phyloP scores from a whole-genome alignment of 2,888 invertebrate species.

The Alloscopus bannaensis region DNA sequence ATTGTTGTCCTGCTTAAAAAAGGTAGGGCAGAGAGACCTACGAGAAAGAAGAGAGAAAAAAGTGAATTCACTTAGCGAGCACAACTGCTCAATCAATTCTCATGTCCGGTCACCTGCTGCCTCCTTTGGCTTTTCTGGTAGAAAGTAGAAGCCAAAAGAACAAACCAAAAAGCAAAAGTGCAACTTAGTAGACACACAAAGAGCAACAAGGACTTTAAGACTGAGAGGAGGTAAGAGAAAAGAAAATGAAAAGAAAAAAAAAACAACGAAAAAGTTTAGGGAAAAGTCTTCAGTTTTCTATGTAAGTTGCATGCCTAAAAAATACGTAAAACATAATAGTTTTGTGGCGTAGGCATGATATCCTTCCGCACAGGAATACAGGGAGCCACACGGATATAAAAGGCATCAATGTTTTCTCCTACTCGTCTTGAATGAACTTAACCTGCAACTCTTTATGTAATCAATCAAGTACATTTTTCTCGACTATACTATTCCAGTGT shows the following conservation, averaged over 20 bases:
- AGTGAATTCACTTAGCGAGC: conserved; percentile 24
- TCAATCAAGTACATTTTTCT: conserved; percentile 47
- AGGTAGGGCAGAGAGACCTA: too few relatives aligned
- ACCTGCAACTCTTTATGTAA: conserved; percentile 48
- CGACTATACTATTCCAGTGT: conserved; percentile 3
- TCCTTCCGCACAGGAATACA: conserved; percentile 10
- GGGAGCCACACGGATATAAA: background rate
- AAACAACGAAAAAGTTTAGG: conserved; percentile 3
- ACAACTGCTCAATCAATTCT: conserved; percentile 56
- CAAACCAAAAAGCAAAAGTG: conserved; percentile 13
- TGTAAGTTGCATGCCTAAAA: conserved; percentile 3
- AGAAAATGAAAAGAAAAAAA: conserved; percentile 10
- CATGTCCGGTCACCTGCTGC: conserved; percentile 54
- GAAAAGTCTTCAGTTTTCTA: conserved; percentile 6
- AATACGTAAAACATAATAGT: too few relatives aligned
- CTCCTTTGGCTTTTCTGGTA: conserved; percentile 20
- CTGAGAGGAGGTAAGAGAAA: background rate
- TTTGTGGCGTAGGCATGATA: conserved; percentile 5
- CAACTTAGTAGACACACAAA: background rate
- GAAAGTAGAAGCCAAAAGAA: background rate
- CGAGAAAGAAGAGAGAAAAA: conserved; percentile 6
- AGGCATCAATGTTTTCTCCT: background rate
- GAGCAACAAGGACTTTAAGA: background rate
- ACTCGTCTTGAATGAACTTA: conserved; percentile 35
- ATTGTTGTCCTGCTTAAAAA: background rate